phyloP scores from a whole-genome alignment of 2,797 vertebrate genomes.

The Stomatorhinus walkeri region DNA sequence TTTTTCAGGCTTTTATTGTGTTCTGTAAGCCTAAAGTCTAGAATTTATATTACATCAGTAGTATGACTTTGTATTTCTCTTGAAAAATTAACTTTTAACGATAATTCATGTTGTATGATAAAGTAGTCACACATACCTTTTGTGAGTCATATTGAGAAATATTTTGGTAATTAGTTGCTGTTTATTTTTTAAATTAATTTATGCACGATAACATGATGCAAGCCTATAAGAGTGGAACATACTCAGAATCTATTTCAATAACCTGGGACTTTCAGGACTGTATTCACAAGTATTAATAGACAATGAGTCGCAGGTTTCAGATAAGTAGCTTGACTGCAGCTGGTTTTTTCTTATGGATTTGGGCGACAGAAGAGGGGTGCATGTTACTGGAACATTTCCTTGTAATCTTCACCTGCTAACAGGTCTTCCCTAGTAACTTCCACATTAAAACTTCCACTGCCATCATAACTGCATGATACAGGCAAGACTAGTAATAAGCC shows the following conservation, averaged over 20 bases:
- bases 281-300: slow-evolving; percentile 41
- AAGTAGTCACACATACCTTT: not conserved
- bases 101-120: not conserved
- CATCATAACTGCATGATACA: not conserved
- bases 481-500: not conserved
- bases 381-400: not conserved
- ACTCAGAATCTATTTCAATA: slow-evolving; percentile 49
- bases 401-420: slow-evolving; percentile 5
- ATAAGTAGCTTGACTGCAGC: slow-evolving; percentile 54
- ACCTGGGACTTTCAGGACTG: slow-evolving; percentile 52
- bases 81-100: not conserved
- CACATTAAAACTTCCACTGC: not conserved
- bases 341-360: slow-evolving; percentile 20
- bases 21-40: not conserved
- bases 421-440: slow-evolving; percentile 5
- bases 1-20: not conserved
- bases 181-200: not conserved
- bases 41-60: not conserved
- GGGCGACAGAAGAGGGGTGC: not conserved
- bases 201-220: not conserved
- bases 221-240: slow-evolving; percentile 3
- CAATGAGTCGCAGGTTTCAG: slow-evolving; percentile 45
- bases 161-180: not conserved
- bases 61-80: not conserved
- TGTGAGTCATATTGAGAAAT: not conserved